These are phyloP conservation scores for Patiria miniata DNA, from an alignment of 35 echinoderm and acorn worm species.

Conservation along the genomic window DNA sequence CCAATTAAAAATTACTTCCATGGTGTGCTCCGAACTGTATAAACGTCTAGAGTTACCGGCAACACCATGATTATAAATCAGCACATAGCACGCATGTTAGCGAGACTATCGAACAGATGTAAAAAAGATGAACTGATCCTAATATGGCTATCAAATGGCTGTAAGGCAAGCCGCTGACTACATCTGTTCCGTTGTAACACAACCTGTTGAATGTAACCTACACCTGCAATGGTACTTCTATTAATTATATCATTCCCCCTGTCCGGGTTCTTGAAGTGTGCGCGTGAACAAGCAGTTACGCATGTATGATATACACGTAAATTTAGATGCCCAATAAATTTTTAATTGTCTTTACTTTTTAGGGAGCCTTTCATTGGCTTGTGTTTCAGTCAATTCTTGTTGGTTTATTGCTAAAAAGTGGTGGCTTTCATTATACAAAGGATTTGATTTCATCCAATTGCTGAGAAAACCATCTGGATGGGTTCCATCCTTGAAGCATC, in stretches of 20 bases:
- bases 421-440: not conserved
- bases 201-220: not conserved
- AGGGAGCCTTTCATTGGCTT: not conserved
- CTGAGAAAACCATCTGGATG: not conserved
- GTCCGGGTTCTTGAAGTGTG: no score
- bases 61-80: no score
- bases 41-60: no score
- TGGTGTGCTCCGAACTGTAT: no score
- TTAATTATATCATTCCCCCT: not conserved
- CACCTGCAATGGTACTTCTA: not conserved
- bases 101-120: not conserved
- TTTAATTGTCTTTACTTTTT: not conserved
- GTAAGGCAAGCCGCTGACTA: not conserved
- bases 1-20: no score
- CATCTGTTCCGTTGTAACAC: not conserved
- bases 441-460: not conserved
- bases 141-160: not conserved
- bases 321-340: constrained; percentile 10
- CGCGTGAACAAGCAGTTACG: not conserved
- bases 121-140: not conserved
- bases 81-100: not conserved
- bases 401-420: not conserved
- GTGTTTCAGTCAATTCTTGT: not conserved
- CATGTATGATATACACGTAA: not conserved
- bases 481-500: no score